These are phyloP conservation scores for Vombatus ursinus DNA, from an alignment of 2,113 vertebrate genomes.

Conservation along the genomic window DNA sequence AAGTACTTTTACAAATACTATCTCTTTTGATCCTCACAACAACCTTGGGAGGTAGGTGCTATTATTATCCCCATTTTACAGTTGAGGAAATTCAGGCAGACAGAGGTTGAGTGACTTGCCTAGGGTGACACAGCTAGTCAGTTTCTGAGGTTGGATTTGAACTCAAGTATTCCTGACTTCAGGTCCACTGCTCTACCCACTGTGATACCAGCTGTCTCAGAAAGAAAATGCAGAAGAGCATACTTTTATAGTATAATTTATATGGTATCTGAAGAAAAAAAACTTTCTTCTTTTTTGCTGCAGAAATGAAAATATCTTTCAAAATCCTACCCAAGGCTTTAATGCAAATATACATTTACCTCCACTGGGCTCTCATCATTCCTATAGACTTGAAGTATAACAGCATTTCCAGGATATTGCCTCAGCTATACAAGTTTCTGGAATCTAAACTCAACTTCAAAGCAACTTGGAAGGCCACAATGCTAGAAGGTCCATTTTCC, in stretches of 20 bases:
- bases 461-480: neutral
- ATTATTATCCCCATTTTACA: neutral
- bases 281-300: slow-evolving; percentile 38
- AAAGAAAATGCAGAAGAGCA: neutral
- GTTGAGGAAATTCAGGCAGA: neutral
- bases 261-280: neutral
- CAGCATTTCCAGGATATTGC: neutral
- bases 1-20: neutral
- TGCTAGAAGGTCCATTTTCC: neutral
- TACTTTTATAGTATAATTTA: neutral
- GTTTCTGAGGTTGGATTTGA: neutral
- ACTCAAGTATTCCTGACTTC: neutral
- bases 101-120: neutral
- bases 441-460: neutral
- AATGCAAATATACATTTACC: neutral
- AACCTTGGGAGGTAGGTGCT: neutral
- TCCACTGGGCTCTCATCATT: neutral
- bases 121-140: neutral
- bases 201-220: neutral
- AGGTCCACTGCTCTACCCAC: neutral
- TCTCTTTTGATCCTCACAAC: neutral
- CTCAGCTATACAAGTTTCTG: neutral
- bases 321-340: slow-evolving; percentile 35
- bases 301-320: slow-evolving; percentile 1
- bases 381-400: neutral